Percentiles rank a stretch among this genome's conserved stretches.
Conservation (phyloP, 2,888 invertebrate species). For the Axea sp. region DNA sequence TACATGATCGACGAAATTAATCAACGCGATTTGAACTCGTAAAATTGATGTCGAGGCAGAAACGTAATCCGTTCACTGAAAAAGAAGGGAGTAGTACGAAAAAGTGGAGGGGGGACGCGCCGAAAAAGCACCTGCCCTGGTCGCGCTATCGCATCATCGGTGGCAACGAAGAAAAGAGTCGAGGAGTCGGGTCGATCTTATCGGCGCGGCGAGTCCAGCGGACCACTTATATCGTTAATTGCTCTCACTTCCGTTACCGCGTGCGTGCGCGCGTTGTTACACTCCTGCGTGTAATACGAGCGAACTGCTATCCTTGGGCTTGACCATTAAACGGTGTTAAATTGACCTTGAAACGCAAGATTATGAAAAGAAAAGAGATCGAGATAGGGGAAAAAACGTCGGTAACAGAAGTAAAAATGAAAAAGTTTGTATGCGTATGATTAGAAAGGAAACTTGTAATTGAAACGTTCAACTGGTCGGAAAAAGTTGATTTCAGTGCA, state of each 20-base stretch:
- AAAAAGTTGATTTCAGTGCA: not conserved
- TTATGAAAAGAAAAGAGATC: conserved; percentile 49
- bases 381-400: conserved; percentile 28
- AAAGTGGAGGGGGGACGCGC: conserved; percentile 76
- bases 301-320: conserved; percentile 51
- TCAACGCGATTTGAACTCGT: conserved; percentile 40
- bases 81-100: too few species aligned
- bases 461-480: conserved; percentile 3
- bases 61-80: conserved; percentile 30
- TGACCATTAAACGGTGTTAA: conserved; percentile 62
- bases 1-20: conserved; percentile 58
- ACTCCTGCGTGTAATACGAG: conserved; percentile 56
- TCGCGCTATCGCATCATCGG: conserved; percentile 74
- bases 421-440: conserved; percentile 12
- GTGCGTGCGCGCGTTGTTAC: conserved; percentile 66
- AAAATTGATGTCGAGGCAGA: too few species aligned
- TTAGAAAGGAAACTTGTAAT: conserved; percentile 20
- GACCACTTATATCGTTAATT: conserved; percentile 80
- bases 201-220: conserved; percentile 75
- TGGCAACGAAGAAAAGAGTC: conserved; percentile 71
- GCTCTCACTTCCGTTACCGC: conserved; percentile 77
- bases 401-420: not conserved
- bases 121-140: conserved; percentile 76
- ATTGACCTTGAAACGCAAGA: conserved; percentile 62
- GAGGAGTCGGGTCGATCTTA: conserved; percentile 74